These are phyloP conservation scores for Gandaritis pyraliata DNA, from an alignment of 2,888 invertebrate species.

Conservation along the genomic window DNA sequence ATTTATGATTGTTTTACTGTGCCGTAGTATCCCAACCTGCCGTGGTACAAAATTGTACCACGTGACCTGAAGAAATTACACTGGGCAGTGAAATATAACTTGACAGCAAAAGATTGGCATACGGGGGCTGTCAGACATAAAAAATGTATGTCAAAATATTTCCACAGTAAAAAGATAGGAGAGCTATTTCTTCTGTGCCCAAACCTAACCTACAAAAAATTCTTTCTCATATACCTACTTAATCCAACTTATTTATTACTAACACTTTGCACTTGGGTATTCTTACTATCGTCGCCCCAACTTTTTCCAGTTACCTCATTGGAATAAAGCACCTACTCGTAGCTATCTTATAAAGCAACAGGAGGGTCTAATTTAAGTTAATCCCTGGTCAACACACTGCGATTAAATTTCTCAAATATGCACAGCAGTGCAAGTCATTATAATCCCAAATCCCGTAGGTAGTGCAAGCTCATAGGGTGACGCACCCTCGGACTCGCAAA, in stretches of 20 bases:
- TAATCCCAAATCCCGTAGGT: conserved; percentile 33
- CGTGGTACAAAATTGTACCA: too few species aligned
- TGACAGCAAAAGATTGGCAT: too few species aligned
- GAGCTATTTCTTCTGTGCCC: neutral
- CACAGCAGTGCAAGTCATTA: conserved; percentile 44
- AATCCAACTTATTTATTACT: conserved; percentile 2
- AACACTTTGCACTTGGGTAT: neutral
- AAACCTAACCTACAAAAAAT: neutral
- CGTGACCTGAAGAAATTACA: too few species aligned
- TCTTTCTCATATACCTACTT: neutral
- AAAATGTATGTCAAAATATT: too few species aligned
- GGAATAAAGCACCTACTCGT: conserved; percentile 4
- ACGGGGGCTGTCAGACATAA: too few species aligned
- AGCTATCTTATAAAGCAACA: conserved; percentile 5
- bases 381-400: conserved; percentile 38
- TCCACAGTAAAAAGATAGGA: too few species aligned
- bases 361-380: conserved; percentile 19
- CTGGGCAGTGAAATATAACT: too few species aligned
- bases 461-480: conserved; percentile 54
- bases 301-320: neutral
- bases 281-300: neutral
- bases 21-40: neutral
- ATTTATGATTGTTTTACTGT: neutral
- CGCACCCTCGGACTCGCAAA: conserved; percentile 43
- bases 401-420: conserved; percentile 51